phyloP scores from a whole-genome alignment of 92 coral and sea anemone genomes.

The Muricea muricata region DNA sequence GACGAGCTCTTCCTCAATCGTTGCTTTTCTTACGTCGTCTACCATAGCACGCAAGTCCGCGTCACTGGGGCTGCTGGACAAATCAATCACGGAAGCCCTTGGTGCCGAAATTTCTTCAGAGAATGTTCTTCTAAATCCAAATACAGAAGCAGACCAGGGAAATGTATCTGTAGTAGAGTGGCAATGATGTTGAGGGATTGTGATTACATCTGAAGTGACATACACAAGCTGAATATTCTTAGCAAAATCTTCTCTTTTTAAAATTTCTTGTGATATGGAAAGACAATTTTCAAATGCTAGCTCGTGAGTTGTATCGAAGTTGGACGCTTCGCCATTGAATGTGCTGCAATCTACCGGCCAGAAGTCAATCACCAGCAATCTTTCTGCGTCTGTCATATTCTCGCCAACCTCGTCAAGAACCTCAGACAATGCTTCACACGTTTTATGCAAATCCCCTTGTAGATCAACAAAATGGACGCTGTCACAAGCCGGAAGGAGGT shows the following conservation, averaged over 20 bases:
- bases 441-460: neutral
- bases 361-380: conserved; percentile 47
- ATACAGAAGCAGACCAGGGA: conserved; percentile 52
- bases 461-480: neutral
- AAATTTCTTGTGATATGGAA: conserved; percentile 28
- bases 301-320: conserved; percentile 21
- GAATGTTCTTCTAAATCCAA: conserved; percentile 24
- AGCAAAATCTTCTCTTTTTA: neutral
- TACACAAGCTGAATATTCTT: conserved; percentile 14
- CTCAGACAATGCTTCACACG: neutral
- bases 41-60: conserved; percentile 50
- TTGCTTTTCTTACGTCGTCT: conserved; percentile 38
- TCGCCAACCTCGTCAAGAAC: neutral
- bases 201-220: conserved; percentile 16
- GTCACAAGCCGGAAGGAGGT: neutral
- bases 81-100: neutral
- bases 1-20: conserved; percentile 67
- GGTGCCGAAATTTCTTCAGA: conserved; percentile 10
- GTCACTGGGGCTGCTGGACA: conserved; percentile 8
- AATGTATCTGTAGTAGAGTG: neutral
- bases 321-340: conserved; percentile 24
- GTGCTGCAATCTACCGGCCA: conserved; percentile 58
- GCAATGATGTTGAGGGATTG: neutral
- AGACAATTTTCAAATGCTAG: conserved; percentile 52
- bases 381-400: neutral